Evolutionary conservation across 2,888 invertebrate genomes (phyloP).

Genomic region (Trisateles emortualis): DNA sequence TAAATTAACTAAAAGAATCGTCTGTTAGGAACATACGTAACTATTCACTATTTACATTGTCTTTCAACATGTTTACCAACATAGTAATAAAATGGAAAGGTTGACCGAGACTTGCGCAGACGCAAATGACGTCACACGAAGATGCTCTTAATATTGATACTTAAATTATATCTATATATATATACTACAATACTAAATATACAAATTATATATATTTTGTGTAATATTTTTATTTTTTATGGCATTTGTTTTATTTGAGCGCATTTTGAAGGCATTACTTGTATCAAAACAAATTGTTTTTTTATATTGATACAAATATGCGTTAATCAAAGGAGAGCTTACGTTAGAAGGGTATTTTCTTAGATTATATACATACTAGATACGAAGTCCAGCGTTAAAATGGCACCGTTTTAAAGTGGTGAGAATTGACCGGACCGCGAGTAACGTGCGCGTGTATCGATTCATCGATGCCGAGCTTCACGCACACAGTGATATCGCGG

Average conservation of each 20-base stretch:
- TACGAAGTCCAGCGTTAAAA: too few relatives aligned
- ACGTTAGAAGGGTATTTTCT: neutral
- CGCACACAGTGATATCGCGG: too few relatives aligned
- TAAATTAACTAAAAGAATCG: conserved; percentile 36
- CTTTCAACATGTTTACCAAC: conserved; percentile 23
- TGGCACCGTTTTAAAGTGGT: too few relatives aligned
- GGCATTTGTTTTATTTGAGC: conserved; percentile 42
- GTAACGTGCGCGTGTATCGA: too few relatives aligned
- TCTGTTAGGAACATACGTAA: conserved; percentile 49
- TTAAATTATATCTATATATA: conserved; percentile 9
- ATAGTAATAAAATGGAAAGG: conserved; percentile 29
- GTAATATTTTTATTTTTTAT: conserved; percentile 32
- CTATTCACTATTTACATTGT: conserved; percentile 49
- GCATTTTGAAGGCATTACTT: conserved; percentile 8
- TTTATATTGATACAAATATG: conserved; percentile 3
- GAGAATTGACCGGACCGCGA: too few relatives aligned
- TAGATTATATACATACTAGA: too few relatives aligned
- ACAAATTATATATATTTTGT: conserved; percentile 25
- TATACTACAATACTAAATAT: conserved; percentile 21
- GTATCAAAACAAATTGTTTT: neutral
- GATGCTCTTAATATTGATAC: too few relatives aligned
- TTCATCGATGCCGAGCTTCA: too few relatives aligned
- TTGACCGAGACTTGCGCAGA: conserved; percentile 9
- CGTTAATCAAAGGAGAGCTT: neutral
- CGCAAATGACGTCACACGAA: conserved; percentile 8